Evolutionary conservation across 1,140 invertebrate genomes (phyloP).

Genomic region (Papilio polyxenes): DNA sequence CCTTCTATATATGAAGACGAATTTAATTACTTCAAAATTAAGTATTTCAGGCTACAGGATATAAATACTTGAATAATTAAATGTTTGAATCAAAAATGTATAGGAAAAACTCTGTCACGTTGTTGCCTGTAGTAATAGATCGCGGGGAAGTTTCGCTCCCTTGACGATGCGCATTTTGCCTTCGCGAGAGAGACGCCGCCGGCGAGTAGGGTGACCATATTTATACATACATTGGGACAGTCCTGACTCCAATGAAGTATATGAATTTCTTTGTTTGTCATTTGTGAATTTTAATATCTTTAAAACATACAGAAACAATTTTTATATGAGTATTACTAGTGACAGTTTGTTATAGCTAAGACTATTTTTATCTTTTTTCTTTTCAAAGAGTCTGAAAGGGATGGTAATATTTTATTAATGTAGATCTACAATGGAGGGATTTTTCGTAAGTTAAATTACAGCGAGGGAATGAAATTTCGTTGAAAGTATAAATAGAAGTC

Average conservation of each 20-base stretch:
- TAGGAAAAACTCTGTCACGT: not conserved
- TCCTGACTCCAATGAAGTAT: not conserved
- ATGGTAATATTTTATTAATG: not conserved
- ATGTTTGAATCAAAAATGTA: too few species aligned
- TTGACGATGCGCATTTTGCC: not conserved
- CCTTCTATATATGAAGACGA: too few species aligned
- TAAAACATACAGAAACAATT: too few species aligned
- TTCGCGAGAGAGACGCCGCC: not conserved
- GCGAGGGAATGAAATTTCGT: not conserved
- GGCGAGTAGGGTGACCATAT: not conserved
- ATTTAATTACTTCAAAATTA: too few species aligned
- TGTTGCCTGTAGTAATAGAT: not conserved
- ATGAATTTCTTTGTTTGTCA: too few species aligned
- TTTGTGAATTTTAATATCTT: too few species aligned
- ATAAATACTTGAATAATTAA: too few species aligned
- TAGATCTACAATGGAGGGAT: not conserved
- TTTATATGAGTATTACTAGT: too few species aligned
- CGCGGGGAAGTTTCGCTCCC: not conserved
- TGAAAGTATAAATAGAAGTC: not conserved
- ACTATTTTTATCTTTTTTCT: not conserved
- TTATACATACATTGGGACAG: not conserved
- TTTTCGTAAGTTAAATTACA: not conserved
- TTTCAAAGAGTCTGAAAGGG: not conserved
- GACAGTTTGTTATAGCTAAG: too few species aligned
- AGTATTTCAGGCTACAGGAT: too few species aligned